phyloP scores from a whole-genome alignment of 2,888 invertebrate genomes.

The Brachylomia viminalis region DNA sequence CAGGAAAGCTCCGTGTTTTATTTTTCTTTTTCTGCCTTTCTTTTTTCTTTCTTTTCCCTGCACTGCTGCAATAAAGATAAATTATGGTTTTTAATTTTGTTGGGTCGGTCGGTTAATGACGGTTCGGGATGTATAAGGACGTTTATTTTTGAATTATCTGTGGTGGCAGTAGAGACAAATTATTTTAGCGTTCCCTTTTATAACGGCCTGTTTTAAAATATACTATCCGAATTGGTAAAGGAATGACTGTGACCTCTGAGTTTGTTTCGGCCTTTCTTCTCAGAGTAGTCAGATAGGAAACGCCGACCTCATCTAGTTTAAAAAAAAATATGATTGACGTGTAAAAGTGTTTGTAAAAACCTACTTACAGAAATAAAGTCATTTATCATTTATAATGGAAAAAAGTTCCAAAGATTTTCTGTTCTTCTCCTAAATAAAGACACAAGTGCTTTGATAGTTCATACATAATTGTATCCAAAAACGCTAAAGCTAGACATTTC shows the following conservation, averaged over 20 bases:
- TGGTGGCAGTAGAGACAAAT: conserved; percentile 13
- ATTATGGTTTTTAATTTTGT: conserved; percentile 87
- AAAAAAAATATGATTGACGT: no score
- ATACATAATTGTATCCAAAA: neutral
- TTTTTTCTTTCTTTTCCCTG: conserved; percentile 72
- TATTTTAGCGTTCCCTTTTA: neutral
- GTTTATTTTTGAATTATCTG: conserved; percentile 54
- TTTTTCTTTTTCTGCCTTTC: conserved; percentile 64
- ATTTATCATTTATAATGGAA: neutral
- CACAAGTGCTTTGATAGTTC: neutral
- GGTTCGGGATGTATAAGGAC: conserved; percentile 36
- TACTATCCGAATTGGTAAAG: neutral
- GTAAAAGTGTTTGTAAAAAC: no score
- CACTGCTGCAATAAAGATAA: conserved; percentile 84
- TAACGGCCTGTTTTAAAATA: no score
- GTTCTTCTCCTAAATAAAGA: no score
- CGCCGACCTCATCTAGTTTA: no score
- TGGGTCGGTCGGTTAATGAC: conserved; percentile 67
- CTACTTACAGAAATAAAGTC: no score
- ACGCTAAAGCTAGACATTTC: neutral
- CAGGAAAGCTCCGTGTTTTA: conserved; percentile 71
- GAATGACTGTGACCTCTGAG: no score
- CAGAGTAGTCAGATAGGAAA: no score
- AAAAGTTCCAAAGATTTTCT: neutral
- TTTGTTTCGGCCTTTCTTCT: no score